A percentile compares a stretch with the other conserved stretches of the same genome.
phyloP scores from a whole-genome alignment of 2,888 invertebrate species.

The Lycophotia porphyrea region DNA sequence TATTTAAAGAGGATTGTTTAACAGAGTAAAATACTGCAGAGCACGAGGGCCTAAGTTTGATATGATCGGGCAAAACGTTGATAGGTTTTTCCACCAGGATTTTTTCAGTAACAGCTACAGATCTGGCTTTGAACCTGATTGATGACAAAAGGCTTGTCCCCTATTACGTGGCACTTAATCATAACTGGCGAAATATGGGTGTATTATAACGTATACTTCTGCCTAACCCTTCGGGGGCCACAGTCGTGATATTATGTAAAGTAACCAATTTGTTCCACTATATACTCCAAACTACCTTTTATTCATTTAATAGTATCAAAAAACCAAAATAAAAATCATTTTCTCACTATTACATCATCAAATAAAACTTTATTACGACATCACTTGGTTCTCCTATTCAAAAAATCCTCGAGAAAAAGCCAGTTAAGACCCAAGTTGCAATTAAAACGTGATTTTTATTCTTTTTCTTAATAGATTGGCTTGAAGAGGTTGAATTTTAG shows the following conservation, averaged over 20 bases:
- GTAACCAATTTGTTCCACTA: background rate
- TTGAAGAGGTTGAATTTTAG: slow-evolving; percentile 2
- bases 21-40: background rate
- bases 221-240: background rate
- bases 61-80: background rate
- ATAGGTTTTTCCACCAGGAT: background rate
- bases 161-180: background rate
- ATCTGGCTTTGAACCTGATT: background rate
- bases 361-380: slow-evolving; percentile 2
- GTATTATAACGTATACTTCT: background rate
- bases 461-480: slow-evolving; percentile 37
- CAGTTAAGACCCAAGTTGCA: background rate
- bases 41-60: background rate
- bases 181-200: background rate
- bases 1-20: background rate
- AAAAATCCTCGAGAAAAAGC: slow-evolving; percentile 8
- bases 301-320: background rate
- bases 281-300: background rate
- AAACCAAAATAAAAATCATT: background rate
- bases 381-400: background rate
- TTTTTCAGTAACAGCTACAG: background rate
- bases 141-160: background rate
- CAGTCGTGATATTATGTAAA: background rate
- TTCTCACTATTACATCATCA: background rate
- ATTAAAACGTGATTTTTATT: slow-evolving; percentile 37